Conservation (phyloP, 1,140 invertebrate species). For the Drosophila suzukii region DNA sequence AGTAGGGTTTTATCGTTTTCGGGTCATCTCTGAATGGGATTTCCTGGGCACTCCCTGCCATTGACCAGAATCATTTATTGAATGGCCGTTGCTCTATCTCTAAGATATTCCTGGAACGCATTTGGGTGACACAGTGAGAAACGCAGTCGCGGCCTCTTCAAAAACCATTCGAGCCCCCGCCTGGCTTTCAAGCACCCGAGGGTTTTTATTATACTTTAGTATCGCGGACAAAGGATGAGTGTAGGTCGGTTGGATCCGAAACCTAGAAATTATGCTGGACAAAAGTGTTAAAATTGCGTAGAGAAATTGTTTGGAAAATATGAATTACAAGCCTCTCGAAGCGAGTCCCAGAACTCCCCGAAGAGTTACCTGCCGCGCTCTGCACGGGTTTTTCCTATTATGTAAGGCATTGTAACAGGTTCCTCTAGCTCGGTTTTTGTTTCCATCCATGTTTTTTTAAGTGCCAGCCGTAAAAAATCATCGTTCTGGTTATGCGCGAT, state of each 20-base stretch:
- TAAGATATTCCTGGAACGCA: constrained; percentile 47
- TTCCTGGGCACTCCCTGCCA: constrained; percentile 45
- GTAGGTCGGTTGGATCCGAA: constrained; percentile 30
- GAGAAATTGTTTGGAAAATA: constrained; percentile 66
- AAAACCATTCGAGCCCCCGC: constrained; percentile 53
- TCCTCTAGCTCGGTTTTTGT: not conserved
- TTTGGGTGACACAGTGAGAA: constrained; percentile 44
- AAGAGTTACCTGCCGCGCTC: constrained; percentile 60
- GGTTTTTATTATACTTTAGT: constrained; percentile 30
- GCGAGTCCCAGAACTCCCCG: constrained; percentile 25
- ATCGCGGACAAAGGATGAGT: constrained; percentile 19
- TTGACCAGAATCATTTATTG: constrained; percentile 53
- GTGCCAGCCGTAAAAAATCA: constrained; percentile 46
- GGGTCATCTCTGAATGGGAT: constrained; percentile 50
- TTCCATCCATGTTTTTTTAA: constrained; percentile 23
- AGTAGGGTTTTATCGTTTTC: constrained; percentile 29
- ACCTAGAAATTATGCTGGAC: constrained; percentile 53
- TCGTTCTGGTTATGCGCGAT: constrained; percentile 30
- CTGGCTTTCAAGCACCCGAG: constrained; percentile 40
- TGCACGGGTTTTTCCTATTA: constrained; percentile 35
- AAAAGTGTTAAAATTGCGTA: constrained; percentile 67
- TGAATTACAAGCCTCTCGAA: constrained; percentile 52
- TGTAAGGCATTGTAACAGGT: constrained; percentile 54
- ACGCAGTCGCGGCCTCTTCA: constrained; percentile 55
- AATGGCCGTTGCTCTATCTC: constrained; percentile 38